Percentiles rank a stretch among this genome's conserved stretches.
Conservation (phyloP, 2,113 vertebrate species). For the Coturnix japonica region DNA sequence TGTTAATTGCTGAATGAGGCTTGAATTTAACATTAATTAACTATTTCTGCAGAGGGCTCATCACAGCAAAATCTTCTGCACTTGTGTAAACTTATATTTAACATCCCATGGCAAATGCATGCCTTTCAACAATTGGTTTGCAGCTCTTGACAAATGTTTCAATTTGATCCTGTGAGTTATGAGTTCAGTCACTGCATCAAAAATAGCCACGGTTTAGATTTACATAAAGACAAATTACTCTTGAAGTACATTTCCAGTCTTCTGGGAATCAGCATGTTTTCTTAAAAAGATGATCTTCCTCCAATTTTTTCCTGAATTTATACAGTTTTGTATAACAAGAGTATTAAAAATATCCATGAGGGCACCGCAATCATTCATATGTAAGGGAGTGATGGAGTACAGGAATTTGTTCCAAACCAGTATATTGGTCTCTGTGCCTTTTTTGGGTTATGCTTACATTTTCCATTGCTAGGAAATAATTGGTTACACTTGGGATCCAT, state of each 20-base stretch:
- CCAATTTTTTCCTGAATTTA: conserved; percentile 44
- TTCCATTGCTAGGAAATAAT: conserved; percentile 46
- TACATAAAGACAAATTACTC: background rate
- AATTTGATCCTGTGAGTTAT: background rate
- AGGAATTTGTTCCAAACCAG: conserved; percentile 63
- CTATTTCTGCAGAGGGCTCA: conserved; percentile 36
- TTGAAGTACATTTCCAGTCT: conserved; percentile 33
- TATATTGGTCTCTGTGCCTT: conserved; percentile 31
- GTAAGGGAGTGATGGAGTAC: background rate
- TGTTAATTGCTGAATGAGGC: conserved; percentile 52
- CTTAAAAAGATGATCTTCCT: conserved; percentile 39
- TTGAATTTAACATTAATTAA: conserved; percentile 44
- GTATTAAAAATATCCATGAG: conserved; percentile 54
- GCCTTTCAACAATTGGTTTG: conserved; percentile 52
- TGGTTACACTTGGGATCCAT: conserved; percentile 27
- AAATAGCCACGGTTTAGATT: conserved; percentile 40
- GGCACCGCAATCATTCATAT: conserved; percentile 28
- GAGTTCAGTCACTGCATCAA: conserved; percentile 10
- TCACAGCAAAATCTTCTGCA: conserved; percentile 39
- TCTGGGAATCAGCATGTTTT: conserved; percentile 44
- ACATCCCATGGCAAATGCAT: background rate
- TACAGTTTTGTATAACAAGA: conserved; percentile 30
- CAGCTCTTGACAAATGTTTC: conserved; percentile 51
- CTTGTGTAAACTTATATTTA: conserved; percentile 62
- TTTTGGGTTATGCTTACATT: conserved; percentile 48